phyloP scores from a whole-genome alignment of 2,888 invertebrate genomes.

The Leucophenga montana region DNA sequence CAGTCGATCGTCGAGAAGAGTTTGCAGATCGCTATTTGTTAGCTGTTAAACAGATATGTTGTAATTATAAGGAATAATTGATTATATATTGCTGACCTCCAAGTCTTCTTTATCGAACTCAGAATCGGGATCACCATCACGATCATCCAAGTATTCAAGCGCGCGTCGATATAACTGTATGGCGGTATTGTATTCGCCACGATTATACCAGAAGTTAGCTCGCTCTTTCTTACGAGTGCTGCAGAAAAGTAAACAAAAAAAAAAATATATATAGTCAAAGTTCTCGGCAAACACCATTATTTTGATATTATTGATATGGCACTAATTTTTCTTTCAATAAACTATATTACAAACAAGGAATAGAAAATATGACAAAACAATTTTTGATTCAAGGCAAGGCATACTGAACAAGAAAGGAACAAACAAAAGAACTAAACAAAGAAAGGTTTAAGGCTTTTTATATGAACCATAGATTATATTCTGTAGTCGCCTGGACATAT shows the following conservation, averaged over 20 bases:
- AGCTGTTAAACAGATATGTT: constrained; percentile 54
- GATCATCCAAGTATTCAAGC: constrained; percentile 85
- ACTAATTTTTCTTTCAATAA: too few relatives aligned
- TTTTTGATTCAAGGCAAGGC: too few relatives aligned
- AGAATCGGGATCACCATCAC: constrained; percentile 78
- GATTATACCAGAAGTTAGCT: constrained; percentile 92
- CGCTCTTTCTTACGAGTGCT: constrained; percentile 85
- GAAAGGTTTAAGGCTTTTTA: too few relatives aligned
- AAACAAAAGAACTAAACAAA: too few relatives aligned
- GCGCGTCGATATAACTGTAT: constrained; percentile 91
- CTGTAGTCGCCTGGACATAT: too few relatives aligned
- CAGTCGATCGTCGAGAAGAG: constrained; percentile 84
- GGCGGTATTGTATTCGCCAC: constrained; percentile 86
- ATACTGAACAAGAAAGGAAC: too few relatives aligned
- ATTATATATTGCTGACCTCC: constrained; percentile 47
- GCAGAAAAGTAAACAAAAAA: constrained; percentile 28
- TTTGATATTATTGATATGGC: not conserved
- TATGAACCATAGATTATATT: too few relatives aligned
- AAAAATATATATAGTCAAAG: too few relatives aligned
- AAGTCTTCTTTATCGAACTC: constrained; percentile 74
- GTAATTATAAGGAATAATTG: not conserved
- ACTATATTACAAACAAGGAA: too few relatives aligned
- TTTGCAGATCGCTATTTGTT: constrained; percentile 77
- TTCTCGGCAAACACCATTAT: not conserved
- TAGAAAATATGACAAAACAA: too few relatives aligned